Base-by-base conservation (phyloP, 53 echinoderm and acorn worm genomes). In the Luidia sarsii region DNA sequence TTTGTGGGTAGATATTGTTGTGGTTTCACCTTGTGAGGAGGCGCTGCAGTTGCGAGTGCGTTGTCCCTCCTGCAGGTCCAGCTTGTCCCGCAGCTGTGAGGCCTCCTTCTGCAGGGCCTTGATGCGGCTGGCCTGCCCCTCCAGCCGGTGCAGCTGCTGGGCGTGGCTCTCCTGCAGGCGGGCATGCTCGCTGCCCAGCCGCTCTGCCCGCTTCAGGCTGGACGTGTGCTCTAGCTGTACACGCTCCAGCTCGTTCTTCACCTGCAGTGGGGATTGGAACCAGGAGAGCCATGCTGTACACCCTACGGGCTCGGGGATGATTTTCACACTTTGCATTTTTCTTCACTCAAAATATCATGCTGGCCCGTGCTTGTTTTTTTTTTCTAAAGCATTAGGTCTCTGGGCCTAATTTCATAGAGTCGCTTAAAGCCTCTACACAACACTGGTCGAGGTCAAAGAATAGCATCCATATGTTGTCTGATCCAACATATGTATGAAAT, bases 221-320 rank as follows among this genome's bases (percentile, higher is more conserved):
- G 91, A 77, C 18, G 81, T 65, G 50, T 68, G 83, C 67, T 95
- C 92, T 66, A 82, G 81, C 88, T 95, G 92, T 8, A 86, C 83
- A 59, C 71, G 87, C 64, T 95, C 95, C 75, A 90, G 83, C 48
- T 95, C 92, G 51, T 75, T 82, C 73, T 95, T 94, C 4, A 91
- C 65, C 72, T 72, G 11, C 6, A 41, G 57, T 25, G 39, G 37
- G 15, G n/a, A n/a, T n/a, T n/a, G n/a, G n/a, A n/a, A n/a, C n/a
- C n/a, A n/a, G n/a, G n/a, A n/a, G n/a, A n/a, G n/a, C n/a, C n/a
- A n/a, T n/a, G n/a, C n/a, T n/a, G n/a, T n/a, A n/a, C n/a, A n/a
- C n/a, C n/a, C n/a, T n/a, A n/a, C n/a, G n/a, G n/a, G n/a, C n/a
- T n/a, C n/a, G n/a, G n/a, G n/a, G n/a, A n/a, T n/a, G n/a, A n/a